Evolutionary conservation across 1,140 invertebrate species (phyloP).

Genomic region (Dendrolimus kikuchii): DNA sequence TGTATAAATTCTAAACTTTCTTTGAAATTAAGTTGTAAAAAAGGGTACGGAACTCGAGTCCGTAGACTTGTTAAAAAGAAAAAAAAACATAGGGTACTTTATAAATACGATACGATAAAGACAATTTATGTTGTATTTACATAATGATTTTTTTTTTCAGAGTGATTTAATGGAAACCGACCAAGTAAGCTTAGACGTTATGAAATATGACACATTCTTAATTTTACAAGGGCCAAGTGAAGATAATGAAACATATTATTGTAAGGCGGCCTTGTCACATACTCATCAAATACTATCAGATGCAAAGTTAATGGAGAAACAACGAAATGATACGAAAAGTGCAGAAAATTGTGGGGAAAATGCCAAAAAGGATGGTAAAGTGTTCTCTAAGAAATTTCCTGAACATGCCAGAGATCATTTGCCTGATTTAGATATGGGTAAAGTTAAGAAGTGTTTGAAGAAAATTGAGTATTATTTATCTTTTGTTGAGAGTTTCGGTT

Average conservation of each 20-base stretch:
- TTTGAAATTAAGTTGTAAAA: no score
- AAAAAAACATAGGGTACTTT: no score
- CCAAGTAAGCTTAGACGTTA: conserved; percentile 44
- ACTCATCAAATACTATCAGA: conserved; percentile 70
- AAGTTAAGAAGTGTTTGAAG: conserved; percentile 73
- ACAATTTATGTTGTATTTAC: neutral
- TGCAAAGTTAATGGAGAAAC: conserved; percentile 41
- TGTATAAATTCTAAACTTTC: no score
- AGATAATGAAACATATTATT: conserved; percentile 39
- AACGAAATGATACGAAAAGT: conserved; percentile 23
- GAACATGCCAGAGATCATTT: conserved; percentile 59
- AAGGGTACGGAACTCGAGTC: no score
- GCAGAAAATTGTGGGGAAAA: conserved; percentile 20
- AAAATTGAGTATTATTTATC: conserved; percentile 82
- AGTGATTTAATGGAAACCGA: conserved; percentile 53
- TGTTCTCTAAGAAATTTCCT: conserved; percentile 73
- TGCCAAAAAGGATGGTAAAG: conserved; percentile 21
- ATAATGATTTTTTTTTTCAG: conserved; percentile 30
- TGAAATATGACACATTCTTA: conserved; percentile 48
- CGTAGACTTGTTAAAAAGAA: no score
- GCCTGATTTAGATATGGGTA: conserved; percentile 70
- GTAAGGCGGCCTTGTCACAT: conserved; percentile 75
- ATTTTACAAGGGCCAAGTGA: conserved; percentile 49
- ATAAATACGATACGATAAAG: no score
- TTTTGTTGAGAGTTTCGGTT: conserved; percentile 70